Conservation (phyloP, 2,888 invertebrate species). For the Gasteruption jaculator region DNA sequence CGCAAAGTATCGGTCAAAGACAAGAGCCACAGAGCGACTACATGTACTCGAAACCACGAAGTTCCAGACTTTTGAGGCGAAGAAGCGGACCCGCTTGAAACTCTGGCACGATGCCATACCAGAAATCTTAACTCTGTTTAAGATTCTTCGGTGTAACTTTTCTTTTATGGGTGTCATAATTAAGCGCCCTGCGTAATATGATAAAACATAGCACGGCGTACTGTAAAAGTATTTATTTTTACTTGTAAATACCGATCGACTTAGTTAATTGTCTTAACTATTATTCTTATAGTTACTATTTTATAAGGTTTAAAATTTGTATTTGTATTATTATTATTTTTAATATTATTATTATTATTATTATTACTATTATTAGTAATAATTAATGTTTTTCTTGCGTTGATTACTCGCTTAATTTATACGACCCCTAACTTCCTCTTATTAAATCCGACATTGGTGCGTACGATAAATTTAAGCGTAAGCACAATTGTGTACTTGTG, state of each 20-base stretch:
- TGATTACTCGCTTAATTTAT: constrained; percentile 30
- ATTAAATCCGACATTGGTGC: constrained; percentile 18
- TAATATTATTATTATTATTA: no score
- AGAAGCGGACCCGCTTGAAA: constrained; percentile 38
- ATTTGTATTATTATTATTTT: no score
- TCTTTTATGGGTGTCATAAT: no score
- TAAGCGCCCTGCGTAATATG: no score
- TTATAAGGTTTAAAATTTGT: no score
- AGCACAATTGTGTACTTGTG: constrained; percentile 33
- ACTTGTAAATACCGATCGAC: constrained; percentile 40
- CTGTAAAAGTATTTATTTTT: constrained; percentile 42
- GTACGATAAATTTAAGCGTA: constrained; percentile 22
- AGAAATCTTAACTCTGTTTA: no score
- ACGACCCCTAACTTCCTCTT: constrained; percentile 19
- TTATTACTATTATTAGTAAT: no score
- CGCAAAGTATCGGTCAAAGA: constrained; percentile 57
- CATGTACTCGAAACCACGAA: constrained; percentile 35
- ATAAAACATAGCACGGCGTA: constrained; percentile 24
- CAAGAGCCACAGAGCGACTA: constrained; percentile 35
- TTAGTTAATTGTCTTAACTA: constrained; percentile 29
- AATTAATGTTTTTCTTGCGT: no score
- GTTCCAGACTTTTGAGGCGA: constrained; percentile 35
- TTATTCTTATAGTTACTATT: constrained; percentile 21
- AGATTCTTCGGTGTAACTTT: no score
- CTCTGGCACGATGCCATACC: no score